Percentiles rank a stretch among this genome's conserved stretches.
These are phyloP conservation scores for Hipparchia semele DNA, from an alignment of 2,888 invertebrate species.

Conservation along the genomic window DNA sequence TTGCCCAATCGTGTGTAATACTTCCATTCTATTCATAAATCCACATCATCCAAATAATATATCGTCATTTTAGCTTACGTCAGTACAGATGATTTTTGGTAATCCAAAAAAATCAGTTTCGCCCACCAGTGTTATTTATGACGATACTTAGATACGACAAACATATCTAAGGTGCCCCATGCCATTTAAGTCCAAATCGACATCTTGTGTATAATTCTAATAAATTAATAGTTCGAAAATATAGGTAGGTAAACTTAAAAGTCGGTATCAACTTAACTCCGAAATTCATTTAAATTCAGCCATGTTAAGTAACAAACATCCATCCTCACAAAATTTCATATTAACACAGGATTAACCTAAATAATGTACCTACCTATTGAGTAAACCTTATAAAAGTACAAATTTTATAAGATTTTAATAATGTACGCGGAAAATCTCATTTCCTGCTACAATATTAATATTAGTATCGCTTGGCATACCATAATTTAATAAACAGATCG, in stretches of 20 bases:
- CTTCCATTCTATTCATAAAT: too few species aligned
- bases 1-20: background rate
- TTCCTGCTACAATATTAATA: background rate
- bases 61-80: background rate
- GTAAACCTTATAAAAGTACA: too few species aligned
- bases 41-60: background rate
- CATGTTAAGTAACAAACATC: too few species aligned
- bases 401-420: slow-evolving; percentile 1
- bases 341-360: too few species aligned
- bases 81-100: background rate
- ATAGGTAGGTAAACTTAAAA: background rate
- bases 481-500: background rate
- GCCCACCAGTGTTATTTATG: background rate
- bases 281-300: background rate
- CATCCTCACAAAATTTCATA: too few species aligned
- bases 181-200: background rate
- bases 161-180: background rate
- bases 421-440: slow-evolving; percentile 6
- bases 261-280: background rate
- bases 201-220: background rate
- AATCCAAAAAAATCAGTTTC: background rate
- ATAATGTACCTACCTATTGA: too few species aligned
- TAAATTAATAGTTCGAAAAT: background rate
- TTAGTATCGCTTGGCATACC: background rate
- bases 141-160: background rate